Base-by-base conservation (phyloP, 2,797 vertebrate genomes). In the Potorous gilbertii region DNA sequence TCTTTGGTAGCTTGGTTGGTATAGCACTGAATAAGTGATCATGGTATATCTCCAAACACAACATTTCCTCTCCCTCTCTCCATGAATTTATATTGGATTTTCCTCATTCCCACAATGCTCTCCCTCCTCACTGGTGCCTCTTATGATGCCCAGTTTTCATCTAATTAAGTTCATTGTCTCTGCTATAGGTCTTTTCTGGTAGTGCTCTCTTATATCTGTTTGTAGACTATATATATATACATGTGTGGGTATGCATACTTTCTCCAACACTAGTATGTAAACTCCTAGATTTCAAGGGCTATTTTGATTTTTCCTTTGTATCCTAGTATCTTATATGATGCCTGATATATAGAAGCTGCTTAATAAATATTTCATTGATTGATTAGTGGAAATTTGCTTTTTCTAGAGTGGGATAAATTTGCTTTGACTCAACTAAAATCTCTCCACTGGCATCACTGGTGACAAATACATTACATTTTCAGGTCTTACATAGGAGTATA, bases 381-480 rank as follows among this genome's bases (percentile, higher is more conserved):
- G 92, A 90, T 8, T 6, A 18, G 46, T 54, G 14, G 0, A 52
- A 57, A 27, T n/a, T 93, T 74, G 91, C 66, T 94, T 93, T 93
- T 28, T 52, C 34, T 93, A 91, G 95, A 93, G 56, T 1, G 52
- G 50, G 18, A 14, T 91, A 55, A 93, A 9, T 87, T 93, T 95
- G 57, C n/a, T 11, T 34, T 93, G 90, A 93, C 91, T 55, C 55
- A 90, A 59, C 55, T 95, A 46, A 74, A 74, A 40, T 21, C 2
- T 40, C 14, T 40, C 52, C 93, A 12, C 46, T 81, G 28, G 34
- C 92, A 57, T 46, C 55, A 31, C n/a, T 92, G 93, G 1, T 52
- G 91, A 24, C 16, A 55, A 93, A 93, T 96, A 50, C 95, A 95
- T 91, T 40, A 57, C 21, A 50, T 66, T 94, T 91, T 59, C 3